Percentiles rank a stretch among this genome's conserved stretches.
Evolutionary conservation across 2,888 invertebrate genomes (phyloP).

Genomic region (Drosophila neutralis): DNA sequence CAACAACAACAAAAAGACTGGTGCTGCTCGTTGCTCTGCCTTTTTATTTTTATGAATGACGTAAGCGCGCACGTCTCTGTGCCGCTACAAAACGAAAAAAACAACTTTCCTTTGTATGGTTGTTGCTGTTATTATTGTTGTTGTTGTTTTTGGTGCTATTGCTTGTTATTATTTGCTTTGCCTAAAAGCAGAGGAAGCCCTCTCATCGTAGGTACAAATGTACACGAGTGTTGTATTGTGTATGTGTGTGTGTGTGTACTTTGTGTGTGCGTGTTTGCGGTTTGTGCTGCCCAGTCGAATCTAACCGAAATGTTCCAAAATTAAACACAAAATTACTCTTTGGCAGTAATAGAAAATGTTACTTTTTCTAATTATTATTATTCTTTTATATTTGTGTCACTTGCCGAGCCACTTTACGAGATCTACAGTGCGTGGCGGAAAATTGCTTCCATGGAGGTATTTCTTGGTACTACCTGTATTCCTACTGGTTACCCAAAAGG

Average conservation of each 20-base stretch:
- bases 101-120: constrained; percentile 56
- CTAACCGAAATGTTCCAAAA: not conserved
- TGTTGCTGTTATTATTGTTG: constrained; percentile 29
- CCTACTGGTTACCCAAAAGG: not conserved
- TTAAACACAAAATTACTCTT: not conserved
- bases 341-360: not conserved
- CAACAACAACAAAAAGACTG: constrained; percentile 14
- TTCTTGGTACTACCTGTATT: not conserved
- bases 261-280: constrained; percentile 24
- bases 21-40: constrained; percentile 44
- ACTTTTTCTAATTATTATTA: not conserved
- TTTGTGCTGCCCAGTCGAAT: not conserved
- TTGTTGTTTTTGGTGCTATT: constrained; percentile 26
- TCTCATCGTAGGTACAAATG: constrained; percentile 28
- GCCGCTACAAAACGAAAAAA: constrained; percentile 58
- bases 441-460: not conserved
- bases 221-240: not conserved
- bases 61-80: constrained; percentile 66
- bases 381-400: not conserved
- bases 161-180: constrained; percentile 41
- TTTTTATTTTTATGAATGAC: constrained; percentile 79
- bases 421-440: not conserved
- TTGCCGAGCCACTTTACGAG: not conserved
- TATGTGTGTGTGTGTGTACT: not conserved
- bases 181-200: constrained; percentile 48